phyloP scores from a whole-genome alignment of 2,888 invertebrate species.

The Drepana falcataria region DNA sequence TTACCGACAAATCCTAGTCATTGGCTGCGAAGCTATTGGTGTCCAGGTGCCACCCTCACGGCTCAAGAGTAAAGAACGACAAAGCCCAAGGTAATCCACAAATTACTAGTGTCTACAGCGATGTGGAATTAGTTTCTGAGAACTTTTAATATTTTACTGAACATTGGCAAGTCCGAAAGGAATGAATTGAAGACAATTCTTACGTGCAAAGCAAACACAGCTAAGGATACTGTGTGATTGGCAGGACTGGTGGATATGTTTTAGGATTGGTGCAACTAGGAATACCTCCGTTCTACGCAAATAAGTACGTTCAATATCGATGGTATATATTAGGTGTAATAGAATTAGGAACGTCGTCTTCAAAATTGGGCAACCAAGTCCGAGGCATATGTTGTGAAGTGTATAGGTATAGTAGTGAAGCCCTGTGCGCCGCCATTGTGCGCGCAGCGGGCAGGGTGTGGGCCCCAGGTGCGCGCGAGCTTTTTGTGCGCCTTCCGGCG shows the following conservation, averaged over 20 bases:
- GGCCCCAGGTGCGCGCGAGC: constrained; percentile 67
- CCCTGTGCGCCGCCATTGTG: constrained; percentile 43
- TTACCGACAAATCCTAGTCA: constrained; percentile 56
- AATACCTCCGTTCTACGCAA: no score
- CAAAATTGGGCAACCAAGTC: background rate
- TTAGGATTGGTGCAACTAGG: no score
- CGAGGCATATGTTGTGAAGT: constrained; percentile 50
- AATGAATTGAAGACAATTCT: no score
- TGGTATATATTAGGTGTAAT: no score
- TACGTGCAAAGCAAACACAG: no score
- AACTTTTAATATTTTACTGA: no score
- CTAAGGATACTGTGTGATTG: no score
- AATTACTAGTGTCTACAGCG: no score
- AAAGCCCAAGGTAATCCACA: no score
- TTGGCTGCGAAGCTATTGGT: background rate
- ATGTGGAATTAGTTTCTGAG: no score
- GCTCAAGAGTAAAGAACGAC: constrained; percentile 6
- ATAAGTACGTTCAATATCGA: constrained; percentile 10
- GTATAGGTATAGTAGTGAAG: constrained; percentile 40
- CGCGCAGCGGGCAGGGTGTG: constrained; percentile 33
- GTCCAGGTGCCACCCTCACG: constrained; percentile 17
- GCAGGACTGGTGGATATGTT: no score
- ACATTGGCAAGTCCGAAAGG: no score
- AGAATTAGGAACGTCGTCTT: background rate
- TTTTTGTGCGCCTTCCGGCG: constrained; percentile 75